Percentiles rank a stretch among this genome's conserved stretches.
phyloP scores from a whole-genome alignment of 2,888 invertebrate species.

The Apantesis nais region DNA sequence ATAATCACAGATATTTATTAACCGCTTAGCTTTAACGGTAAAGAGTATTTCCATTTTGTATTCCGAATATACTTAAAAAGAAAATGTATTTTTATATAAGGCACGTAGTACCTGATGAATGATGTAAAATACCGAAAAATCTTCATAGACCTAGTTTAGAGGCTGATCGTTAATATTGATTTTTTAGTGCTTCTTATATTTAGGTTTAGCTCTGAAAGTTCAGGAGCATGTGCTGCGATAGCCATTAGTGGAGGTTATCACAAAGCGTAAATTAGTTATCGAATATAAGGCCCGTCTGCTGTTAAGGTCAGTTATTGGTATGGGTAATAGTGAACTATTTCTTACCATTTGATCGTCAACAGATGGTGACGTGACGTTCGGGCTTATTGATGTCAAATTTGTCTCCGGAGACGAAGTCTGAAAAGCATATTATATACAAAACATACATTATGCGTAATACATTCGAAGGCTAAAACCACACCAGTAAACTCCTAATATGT shows the following conservation, averaged over 20 bases:
- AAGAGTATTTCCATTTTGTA: background rate
- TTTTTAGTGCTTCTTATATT: background rate
- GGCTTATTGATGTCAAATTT: conserved; percentile 18
- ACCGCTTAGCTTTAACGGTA: too few relatives aligned
- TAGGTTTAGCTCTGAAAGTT: background rate
- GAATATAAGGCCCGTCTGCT: background rate
- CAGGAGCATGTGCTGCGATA: background rate
- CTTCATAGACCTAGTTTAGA: background rate
- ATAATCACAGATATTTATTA: background rate
- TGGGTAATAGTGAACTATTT: background rate
- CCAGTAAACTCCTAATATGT: background rate
- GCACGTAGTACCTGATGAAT: background rate
- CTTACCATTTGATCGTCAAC: conserved; percentile 31
- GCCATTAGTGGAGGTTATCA: background rate
- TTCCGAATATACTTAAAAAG: background rate
- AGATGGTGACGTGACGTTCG: conserved; percentile 24
- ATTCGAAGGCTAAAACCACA: background rate
- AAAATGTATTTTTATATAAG: background rate
- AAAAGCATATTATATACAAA: conserved; percentile 27
- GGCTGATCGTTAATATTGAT: background rate
- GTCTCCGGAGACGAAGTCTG: conserved; percentile 12
- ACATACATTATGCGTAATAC: background rate
- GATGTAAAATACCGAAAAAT: too few relatives aligned
- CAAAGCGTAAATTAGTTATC: background rate
- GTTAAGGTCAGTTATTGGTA: background rate